Evolutionary conservation across 2,888 invertebrate genomes (phyloP).

Genomic region (Conchocele bisecta): DNA sequence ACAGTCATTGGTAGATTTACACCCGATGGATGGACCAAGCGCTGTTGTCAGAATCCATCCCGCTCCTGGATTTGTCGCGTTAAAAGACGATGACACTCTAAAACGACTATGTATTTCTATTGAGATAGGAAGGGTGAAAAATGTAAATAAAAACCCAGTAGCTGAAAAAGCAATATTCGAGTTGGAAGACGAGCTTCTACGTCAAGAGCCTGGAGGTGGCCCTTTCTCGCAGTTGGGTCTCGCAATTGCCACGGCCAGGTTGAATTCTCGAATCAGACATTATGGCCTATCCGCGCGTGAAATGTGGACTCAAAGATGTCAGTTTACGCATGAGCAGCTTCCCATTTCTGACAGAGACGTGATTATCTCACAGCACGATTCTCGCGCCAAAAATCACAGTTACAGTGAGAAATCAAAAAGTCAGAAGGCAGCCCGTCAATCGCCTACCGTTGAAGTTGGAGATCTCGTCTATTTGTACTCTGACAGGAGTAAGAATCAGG

Average conservation of each 20-base stretch:
- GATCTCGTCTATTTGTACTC: conserved; percentile 2
- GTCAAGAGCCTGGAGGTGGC: conserved; percentile 12
- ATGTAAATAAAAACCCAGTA: conserved; percentile 16
- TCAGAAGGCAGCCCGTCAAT: no score
- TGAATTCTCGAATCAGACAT: conserved; percentile 2
- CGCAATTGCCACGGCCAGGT: neutral
- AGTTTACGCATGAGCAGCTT: conserved; percentile 19
- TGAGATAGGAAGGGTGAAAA: conserved; percentile 23
- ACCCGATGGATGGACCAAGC: neutral
- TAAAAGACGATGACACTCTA: conserved; percentile 1
- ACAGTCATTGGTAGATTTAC: conserved; percentile 10
- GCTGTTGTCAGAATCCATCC: conserved; percentile 18
- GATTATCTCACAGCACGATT: conserved; percentile 20
- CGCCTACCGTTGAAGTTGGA: no score
- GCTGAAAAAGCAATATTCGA: conserved; percentile 13
- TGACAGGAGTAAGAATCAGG: neutral
- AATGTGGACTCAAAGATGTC: conserved; percentile 29
- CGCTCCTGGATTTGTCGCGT: conserved; percentile 19
- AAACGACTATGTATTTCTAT: conserved; percentile 2
- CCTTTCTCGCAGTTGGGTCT: neutral
- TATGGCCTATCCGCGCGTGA: conserved; percentile 25
- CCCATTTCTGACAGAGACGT: conserved; percentile 17
- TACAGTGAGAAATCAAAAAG: conserved; percentile 15
- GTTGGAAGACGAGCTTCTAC: conserved; percentile 9
- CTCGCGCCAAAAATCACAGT: conserved; percentile 15